phyloP scores from a whole-genome alignment of 2,113 vertebrate genomes.

The Tautogolabrus adspersus region DNA sequence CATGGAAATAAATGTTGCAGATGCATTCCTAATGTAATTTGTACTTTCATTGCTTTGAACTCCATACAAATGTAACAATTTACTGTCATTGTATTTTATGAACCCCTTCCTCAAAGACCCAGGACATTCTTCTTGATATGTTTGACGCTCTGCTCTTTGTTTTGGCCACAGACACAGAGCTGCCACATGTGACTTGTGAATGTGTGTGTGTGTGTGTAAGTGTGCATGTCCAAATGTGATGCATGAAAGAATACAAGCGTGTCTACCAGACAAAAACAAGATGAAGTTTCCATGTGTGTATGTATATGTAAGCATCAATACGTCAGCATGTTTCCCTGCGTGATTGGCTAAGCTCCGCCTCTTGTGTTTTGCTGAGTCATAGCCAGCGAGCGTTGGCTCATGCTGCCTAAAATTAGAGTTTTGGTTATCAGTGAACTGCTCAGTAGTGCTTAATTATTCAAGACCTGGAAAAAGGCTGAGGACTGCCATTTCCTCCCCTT shows the following conservation, averaged over 20 bases:
- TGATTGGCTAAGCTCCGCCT: slow-evolving; percentile 6
- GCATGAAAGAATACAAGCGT: neutral
- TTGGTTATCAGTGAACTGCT: slow-evolving; percentile 74
- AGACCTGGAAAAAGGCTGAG: slow-evolving; percentile 71
- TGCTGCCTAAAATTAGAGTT: slow-evolving; percentile 71
- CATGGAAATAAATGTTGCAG: no score
- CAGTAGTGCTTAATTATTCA: slow-evolving; percentile 81
- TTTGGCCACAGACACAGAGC: slow-evolving; percentile 13
- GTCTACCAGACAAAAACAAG: slow-evolving; percentile 1
- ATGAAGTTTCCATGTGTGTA: slow-evolving; percentile 10
- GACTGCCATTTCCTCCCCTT: slow-evolving; percentile 38
- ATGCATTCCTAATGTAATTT: no score
- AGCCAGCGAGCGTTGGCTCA: slow-evolving; percentile 45
- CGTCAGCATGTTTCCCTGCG: slow-evolving; percentile 22
- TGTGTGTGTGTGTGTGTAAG: neutral
- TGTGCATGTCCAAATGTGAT: neutral
- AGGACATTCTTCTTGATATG: neutral
- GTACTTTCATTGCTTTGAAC: no score
- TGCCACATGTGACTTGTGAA: no score
- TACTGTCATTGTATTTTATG: no score
- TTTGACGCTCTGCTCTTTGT: slow-evolving; percentile 1
- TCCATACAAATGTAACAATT: no score
- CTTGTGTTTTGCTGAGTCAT: slow-evolving; percentile 65
- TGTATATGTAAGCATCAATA: slow-evolving; percentile 6
- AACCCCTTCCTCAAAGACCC: neutral